Evolutionary conservation across 2,113 vertebrate species (phyloP).

Genomic region (Anarrhichthys ocellatus): DNA sequence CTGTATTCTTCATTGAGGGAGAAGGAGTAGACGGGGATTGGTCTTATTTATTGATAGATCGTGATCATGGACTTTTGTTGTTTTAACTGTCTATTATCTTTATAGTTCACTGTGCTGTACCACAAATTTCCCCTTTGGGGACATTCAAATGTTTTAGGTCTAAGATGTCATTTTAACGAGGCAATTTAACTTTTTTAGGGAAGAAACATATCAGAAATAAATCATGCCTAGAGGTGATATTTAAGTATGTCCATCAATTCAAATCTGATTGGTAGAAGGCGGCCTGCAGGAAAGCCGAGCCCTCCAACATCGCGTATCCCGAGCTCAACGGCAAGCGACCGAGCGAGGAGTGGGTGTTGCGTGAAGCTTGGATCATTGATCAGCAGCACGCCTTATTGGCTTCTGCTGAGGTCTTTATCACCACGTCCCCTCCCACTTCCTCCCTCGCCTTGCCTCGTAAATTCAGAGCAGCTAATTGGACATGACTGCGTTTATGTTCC

Average conservation of each 20-base stretch:
- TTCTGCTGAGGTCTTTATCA: conserved; percentile 79
- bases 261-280: neutral
- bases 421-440: conserved; percentile 69
- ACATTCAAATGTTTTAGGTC: neutral
- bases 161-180: neutral
- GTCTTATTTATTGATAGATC: neutral
- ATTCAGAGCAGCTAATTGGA: conserved; percentile 81
- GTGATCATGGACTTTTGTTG: neutral
- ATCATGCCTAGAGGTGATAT: conserved; percentile 1
- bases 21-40: neutral
- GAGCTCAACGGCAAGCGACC: conserved; percentile 16
- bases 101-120: neutral
- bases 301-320: neutral
- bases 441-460: conserved; percentile 70
- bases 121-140: neutral
- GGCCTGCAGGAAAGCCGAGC: conserved; percentile 1
- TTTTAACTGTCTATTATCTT: neutral
- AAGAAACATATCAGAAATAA: neutral
- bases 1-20: neutral
- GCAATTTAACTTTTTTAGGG: neutral
- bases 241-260: conserved; percentile 15
- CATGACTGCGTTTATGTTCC: conserved; percentile 82
- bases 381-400: conserved; percentile 75
- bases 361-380: conserved; percentile 73
- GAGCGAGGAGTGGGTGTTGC: conserved; percentile 45